Base-by-base conservation (phyloP, 2,888 invertebrate species). In the Saturnia pavonia region DNA sequence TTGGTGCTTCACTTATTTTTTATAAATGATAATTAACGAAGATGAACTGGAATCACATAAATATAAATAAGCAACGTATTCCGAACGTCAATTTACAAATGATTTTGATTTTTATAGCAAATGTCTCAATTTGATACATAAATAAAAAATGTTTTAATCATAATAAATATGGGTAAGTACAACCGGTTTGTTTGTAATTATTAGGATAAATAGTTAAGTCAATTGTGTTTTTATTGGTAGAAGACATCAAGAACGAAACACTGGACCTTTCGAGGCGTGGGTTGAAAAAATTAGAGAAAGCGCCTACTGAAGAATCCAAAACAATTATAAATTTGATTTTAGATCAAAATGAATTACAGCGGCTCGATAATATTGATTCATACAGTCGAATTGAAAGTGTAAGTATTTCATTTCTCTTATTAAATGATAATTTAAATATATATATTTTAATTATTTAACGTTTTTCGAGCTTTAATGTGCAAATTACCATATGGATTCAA, bases 281-380 rank as follows among this genome's bases (percentile, higher is more conserved):
- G 85, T 92, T 98, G 79, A 97, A 97, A 88, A 97, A 97, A 94
- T 94, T 98, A 82, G 95, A 95, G 87, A 96, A 96, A 91, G 96
- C 96, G 83, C 95, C 96, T 75, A 91, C 94, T 70, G 95, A 96
- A 73, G 96, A 97, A 88, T 95, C 96, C 43, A 95, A 95, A 83
- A 94, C 94, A 74, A 94, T 96, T 82, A 96, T 95, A 74, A 95
- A 95, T 78, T 94, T 98, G 78, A 96, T 97, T 78, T 94, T 97
- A 69, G 97, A 98, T 86, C 97, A 97, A 84, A 98, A 98, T 94
- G 97, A 97, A 85, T 91, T 98, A 74, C 97, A 97, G 83, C 96
- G 97, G 80, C 95, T 98, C 80, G 98, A 98, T 88, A 97, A 97
- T 89, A 95, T 98, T 77, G 98, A 98, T 81, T 96, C 96, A 43